phyloP scores from a whole-genome alignment of 2,888 invertebrate species.

The Lymantria monacha region DNA sequence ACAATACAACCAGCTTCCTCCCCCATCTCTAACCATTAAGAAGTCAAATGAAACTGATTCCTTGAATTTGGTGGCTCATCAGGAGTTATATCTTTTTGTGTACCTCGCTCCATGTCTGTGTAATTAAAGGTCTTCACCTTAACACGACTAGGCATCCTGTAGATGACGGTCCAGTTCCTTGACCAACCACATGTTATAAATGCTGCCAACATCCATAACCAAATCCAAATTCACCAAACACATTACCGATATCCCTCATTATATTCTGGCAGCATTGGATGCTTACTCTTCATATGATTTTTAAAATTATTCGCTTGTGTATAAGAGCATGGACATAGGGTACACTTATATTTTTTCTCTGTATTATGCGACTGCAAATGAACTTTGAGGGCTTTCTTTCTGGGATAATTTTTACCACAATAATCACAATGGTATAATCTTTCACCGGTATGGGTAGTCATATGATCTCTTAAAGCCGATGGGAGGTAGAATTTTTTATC shows the following conservation, averaged over 20 bases:
- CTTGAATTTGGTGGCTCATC: no score
- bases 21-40: no score
- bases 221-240: not conserved
- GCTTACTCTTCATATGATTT: slow-evolving; percentile 70
- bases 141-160: no score
- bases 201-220: no score
- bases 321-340: slow-evolving; percentile 65
- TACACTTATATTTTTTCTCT: slow-evolving; percentile 73
- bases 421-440: slow-evolving; percentile 70
- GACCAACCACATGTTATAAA: no score
- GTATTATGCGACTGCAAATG: slow-evolving; percentile 74
- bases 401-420: slow-evolving; percentile 77
- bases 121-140: no score
- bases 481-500: slow-evolving; percentile 58
- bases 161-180: no score
- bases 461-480: slow-evolving; percentile 67
- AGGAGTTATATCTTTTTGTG: no score
- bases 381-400: slow-evolving; percentile 62
- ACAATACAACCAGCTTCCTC: no score
- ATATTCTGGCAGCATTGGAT: slow-evolving; percentile 25
- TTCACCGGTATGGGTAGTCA: slow-evolving; percentile 75
- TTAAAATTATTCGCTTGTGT: slow-evolving; percentile 73
- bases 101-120: no score
- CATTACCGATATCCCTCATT: slow-evolving; percentile 1
- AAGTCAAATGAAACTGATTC: no score